Percentiles rank a stretch among this genome's conserved stretches.
phyloP scores from a whole-genome alignment of 2,888 invertebrate species.

The Noctua fimbriata region DNA sequence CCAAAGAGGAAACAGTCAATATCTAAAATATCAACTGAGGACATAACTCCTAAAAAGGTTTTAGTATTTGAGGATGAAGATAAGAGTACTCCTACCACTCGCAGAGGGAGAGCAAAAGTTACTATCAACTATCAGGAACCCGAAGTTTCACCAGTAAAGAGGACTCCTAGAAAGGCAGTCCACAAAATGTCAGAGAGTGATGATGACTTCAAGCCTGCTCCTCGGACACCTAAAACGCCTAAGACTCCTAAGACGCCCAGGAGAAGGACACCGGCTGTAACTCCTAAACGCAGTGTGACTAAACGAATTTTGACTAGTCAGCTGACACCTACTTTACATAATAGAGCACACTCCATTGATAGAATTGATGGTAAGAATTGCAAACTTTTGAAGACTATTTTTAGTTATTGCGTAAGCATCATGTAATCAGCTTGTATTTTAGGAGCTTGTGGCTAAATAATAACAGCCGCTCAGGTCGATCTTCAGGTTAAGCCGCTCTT shows the following conservation, averaged over 20 bases:
- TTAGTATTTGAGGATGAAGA: slow-evolving; percentile 81
- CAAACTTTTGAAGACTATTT: background rate
- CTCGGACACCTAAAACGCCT: slow-evolving; percentile 73
- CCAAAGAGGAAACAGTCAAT: slow-evolving; percentile 82
- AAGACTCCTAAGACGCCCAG: slow-evolving; percentile 70
- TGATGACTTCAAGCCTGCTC: slow-evolving; percentile 78
- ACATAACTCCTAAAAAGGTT: slow-evolving; percentile 81
- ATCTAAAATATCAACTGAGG: slow-evolving; percentile 72
- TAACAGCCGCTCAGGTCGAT: too few species aligned
- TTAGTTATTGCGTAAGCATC: too few species aligned
- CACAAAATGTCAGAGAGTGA: slow-evolving; percentile 77
- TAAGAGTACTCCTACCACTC: slow-evolving; percentile 71
- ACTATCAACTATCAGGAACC: slow-evolving; percentile 78
- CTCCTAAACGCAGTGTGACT: slow-evolving; percentile 78
- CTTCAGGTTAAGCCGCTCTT: too few species aligned
- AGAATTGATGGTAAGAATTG: slow-evolving; percentile 80
- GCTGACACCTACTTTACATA: slow-evolving; percentile 82
- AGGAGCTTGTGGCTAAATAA: too few species aligned
- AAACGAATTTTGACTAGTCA: slow-evolving; percentile 81
- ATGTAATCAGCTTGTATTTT: too few species aligned
- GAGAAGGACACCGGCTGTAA: slow-evolving; percentile 71
- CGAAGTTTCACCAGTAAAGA: slow-evolving; percentile 78
- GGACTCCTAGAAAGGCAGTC: slow-evolving; percentile 75
- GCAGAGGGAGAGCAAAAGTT: slow-evolving; percentile 78
- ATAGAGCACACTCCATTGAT: slow-evolving; percentile 82